Evolutionary conservation across 2,888 invertebrate genomes (phyloP).

Genomic region (Zonitis immaculata): DNA sequence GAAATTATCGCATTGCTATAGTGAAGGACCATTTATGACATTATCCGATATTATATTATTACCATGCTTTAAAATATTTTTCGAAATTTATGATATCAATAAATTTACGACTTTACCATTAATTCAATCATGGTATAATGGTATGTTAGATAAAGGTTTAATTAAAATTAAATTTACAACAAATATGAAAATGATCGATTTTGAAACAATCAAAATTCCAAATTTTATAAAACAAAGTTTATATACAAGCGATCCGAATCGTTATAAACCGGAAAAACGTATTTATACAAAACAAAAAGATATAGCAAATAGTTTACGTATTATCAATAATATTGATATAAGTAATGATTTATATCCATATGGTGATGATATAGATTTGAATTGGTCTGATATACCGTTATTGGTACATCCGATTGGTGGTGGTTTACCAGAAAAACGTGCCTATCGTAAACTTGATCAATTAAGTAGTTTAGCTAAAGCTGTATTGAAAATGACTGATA

Average conservation of each 20-base stretch:
- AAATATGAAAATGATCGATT: background rate
- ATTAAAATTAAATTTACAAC: conserved; percentile 19
- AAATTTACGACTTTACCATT: conserved; percentile 53
- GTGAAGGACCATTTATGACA: conserved; percentile 78
- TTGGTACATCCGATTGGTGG: conserved; percentile 72
- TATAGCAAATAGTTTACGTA: conserved; percentile 59
- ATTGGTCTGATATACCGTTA: conserved; percentile 69
- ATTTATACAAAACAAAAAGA: conserved; percentile 73
- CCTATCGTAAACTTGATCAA: conserved; percentile 78
- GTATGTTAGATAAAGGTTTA: conserved; percentile 32
- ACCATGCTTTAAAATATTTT: conserved; percentile 62
- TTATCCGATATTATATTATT: conserved; percentile 79
- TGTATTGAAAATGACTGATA: conserved; percentile 61
- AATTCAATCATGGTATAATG: conserved; percentile 60
- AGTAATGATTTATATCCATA: conserved; percentile 42
- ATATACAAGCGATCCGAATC: conserved; percentile 72
- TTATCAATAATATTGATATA: conserved; percentile 48
- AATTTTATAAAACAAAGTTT: conserved; percentile 59
- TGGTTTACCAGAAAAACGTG: conserved; percentile 68
- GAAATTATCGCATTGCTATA: conserved; percentile 65
- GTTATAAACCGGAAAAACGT: conserved; percentile 68
- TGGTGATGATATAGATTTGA: conserved; percentile 50
- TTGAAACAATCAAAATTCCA: conserved; percentile 19
- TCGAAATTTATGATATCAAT: conserved; percentile 43
- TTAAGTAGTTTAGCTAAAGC: conserved; percentile 78